Base-by-base conservation (phyloP, 2,888 invertebrate species). In the Cerastoderma edule region DNA sequence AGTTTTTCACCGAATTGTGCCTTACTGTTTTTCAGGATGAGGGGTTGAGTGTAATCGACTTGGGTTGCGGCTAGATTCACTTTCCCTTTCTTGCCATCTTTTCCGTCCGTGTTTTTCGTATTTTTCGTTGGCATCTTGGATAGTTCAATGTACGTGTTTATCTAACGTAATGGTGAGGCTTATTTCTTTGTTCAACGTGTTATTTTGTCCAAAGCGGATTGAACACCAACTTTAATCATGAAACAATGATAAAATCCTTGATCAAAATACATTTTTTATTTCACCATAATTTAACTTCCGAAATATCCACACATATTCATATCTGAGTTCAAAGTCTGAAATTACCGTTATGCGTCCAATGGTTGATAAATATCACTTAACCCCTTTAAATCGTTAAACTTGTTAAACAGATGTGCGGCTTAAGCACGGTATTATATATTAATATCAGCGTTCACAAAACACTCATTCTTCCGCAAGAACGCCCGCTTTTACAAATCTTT, bases 1-100 rank as follows among this genome's bases (percentile, higher is more conserved):
- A 82, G 56, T 44, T 82, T 82, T 65, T 82, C 82, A 39, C 77
- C 79, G 56, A 82, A 79, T n/a, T 70, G 56, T 1, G 79, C 77
- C 68, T 82, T 82, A 44, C 76, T 79, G 75, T 79, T 82, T 57
- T 79, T 79, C 28, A 79, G 64, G 39, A 82, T 75, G 1, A 82
- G 50, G 6, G 82, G 82, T 28, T 82, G 81, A 0, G 81, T 66
- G 44, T 81, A 81, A 56, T 81, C 81, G 19, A 78, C 78, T 50
- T 78, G 75, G 8, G 72, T 69, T 3, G 72, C 72, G 0, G 74
- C 32, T 27, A 54, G 39, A 19, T 48, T 48, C 2, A 32, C 48
- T 22, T 65, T 65, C 30, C 48, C 48, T 39, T 65, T 65, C 33
- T 39, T 39, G 6, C 46, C 35, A 0, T 30, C 50, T 24, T 66